Evolutionary conservation across 1,140 invertebrate species (phyloP), one percentile per base, ranked within the genome.

Genomic region (Agrilus planipennis): DNA sequence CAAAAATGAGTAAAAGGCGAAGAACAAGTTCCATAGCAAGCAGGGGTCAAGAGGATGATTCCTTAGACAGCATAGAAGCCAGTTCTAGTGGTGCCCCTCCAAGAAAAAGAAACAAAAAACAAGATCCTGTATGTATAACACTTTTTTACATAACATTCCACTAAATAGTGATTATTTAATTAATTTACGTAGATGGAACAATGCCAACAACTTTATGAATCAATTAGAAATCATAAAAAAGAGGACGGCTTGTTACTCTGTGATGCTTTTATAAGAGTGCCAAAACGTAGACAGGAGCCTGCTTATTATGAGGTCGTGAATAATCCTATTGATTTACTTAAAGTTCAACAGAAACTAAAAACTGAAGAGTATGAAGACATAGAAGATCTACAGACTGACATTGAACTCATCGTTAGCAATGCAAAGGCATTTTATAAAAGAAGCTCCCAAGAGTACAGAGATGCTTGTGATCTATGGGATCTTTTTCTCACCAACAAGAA

Each of bases 271-370:
- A 92, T 97, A 44, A 67, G 91, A 53, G 89, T 84, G 14, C 91
- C 92, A 6, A 95, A 94, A 62, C 71, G 89, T 46, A 73, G 90
- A 25, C 86, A 89, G 60, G 86, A 90, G 59, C 87, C 86, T 28
- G 78, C 79, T 21, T 90, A 91, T 63, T 89, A 89, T 65, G 86
- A 89, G 70, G 84, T 89, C 35, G 89, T 97, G 7, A 73, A 78
- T 6, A 86, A 89, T 61, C 91, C 92, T 10, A 96, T 96, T 56
- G 92, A 96, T 64, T 68, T 97, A 44, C 61, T 94, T 16, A 84
- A 89, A 67, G 88, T 94, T 16, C 91, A 95, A 63, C 91, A 96
- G 56, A 96, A 95, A 66, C 62, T 97, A 11, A 94, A 92, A 72
- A 93, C 87, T 10, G 92, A 96, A 51, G 88, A 89, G 45, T 93